phyloP scores from a whole-genome alignment of 2,113 vertebrate genomes.

The Chunga burmeisteri region DNA sequence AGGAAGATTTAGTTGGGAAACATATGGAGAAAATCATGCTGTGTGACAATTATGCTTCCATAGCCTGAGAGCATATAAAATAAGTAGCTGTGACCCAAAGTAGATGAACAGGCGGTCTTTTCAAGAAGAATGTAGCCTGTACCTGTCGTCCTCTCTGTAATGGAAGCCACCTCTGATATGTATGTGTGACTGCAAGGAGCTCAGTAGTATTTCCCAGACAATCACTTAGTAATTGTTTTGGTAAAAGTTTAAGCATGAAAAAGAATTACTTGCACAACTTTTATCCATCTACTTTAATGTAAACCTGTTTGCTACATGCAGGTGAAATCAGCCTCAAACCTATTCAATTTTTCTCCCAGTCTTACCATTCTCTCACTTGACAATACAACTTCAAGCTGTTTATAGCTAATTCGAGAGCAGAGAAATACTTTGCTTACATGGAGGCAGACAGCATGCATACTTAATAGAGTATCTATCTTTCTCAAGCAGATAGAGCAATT shows the following conservation, averaged over 20 bases:
- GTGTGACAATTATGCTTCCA: background rate
- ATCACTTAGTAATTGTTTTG: background rate
- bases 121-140: background rate
- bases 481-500: background rate
- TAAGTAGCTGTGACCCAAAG: background rate
- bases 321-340: background rate
- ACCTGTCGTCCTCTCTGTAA: background rate
- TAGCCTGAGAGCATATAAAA: background rate
- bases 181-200: background rate
- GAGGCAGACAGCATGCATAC: background rate
- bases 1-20: background rate
- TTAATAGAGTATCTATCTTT: background rate
- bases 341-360: background rate
- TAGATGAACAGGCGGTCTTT: background rate
- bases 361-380: rapidly evolving
- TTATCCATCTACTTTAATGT: background rate
- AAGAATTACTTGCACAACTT: background rate
- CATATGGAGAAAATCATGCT: background rate
- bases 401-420: background rate
- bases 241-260: background rate
- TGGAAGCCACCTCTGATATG: background rate
- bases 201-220: background rate
- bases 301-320: background rate
- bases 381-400: background rate
- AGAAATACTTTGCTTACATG: background rate